Percentiles rank a stretch among this genome's conserved stretches.
Conservation (phyloP, 2,888 invertebrate species). For the Sesamia inferens region DNA sequence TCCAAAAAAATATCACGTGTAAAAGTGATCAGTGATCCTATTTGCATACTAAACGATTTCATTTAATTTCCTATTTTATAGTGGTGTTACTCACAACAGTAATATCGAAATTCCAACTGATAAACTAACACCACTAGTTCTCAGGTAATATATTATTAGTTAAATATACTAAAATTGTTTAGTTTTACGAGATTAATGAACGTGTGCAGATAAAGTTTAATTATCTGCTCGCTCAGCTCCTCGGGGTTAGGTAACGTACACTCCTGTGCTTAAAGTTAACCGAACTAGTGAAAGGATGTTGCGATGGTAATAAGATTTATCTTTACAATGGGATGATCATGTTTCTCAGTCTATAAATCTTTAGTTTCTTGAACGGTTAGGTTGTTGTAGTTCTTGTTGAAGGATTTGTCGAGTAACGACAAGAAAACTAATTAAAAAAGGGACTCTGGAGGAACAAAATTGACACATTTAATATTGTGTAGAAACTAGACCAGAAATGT, state of each 20-base stretch:
- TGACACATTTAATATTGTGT: too few relatives aligned
- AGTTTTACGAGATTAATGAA: conserved; percentile 58
- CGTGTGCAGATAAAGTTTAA: conserved; percentile 56
- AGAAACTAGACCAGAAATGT: too few relatives aligned
- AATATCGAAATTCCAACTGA: conserved; percentile 36
- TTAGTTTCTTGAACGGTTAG: not conserved
- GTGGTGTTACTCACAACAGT: conserved; percentile 27
- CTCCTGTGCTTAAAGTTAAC: conserved; percentile 44
- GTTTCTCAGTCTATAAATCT: conserved; percentile 16
- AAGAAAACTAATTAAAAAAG: too few relatives aligned
- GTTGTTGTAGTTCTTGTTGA: not conserved
- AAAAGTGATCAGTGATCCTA: too few relatives aligned
- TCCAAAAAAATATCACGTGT: too few relatives aligned
- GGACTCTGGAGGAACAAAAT: too few relatives aligned
- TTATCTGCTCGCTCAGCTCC: conserved; percentile 56
- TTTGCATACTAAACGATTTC: too few relatives aligned
- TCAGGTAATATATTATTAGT: conserved; percentile 46
- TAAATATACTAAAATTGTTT: conserved; percentile 49
- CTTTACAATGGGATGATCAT: conserved; percentile 24
- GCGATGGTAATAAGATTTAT: conserved; percentile 11
- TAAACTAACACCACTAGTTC: conserved; percentile 40
- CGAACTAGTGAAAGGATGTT: conserved; percentile 24
- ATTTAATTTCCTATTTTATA: too few relatives aligned
- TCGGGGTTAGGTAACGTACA: conserved; percentile 59
- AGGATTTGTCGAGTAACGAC: too few relatives aligned